Evolutionary conservation across 2,113 vertebrate genomes (phyloP).

Genomic region (Triplophysa siluroides): DNA sequence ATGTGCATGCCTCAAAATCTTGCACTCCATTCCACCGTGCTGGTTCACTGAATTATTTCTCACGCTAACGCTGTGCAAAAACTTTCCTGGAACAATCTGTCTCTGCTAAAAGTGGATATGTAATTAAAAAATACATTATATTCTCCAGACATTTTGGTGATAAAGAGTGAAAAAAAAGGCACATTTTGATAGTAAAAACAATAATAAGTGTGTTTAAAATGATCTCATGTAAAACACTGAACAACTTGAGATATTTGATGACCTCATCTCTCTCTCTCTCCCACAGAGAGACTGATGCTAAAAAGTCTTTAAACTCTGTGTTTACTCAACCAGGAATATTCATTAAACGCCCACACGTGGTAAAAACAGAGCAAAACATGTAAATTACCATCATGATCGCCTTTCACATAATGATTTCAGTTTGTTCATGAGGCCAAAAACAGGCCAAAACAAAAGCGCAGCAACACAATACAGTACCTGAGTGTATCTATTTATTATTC

Average conservation of each 20-base stretch:
- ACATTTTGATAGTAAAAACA: not conserved
- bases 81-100: constrained; percentile 19
- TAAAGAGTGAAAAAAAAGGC: not conserved
- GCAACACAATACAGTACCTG: constrained; percentile 35
- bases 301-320: constrained; percentile 20
- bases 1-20: constrained; percentile 9
- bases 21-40: constrained; percentile 22
- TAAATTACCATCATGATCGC: constrained; percentile 45
- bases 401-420: constrained; percentile 36
- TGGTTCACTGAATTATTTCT: constrained; percentile 14
- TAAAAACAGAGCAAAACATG: constrained; percentile 37
- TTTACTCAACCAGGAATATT: constrained; percentile 35
- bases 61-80: not conserved
- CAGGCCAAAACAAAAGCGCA: constrained; percentile 40
- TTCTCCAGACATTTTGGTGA: not conserved
- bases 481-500: constrained; percentile 41
- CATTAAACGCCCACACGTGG: constrained; percentile 23
- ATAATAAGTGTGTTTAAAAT: not conserved
- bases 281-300: not conserved
- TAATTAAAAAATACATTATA: not conserved
- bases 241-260: not conserved
- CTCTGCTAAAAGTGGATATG: constrained; percentile 19
- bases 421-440: constrained; percentile 42
- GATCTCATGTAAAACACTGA: not conserved
- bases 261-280: not conserved